These are phyloP conservation scores for Zoanthus sociatus DNA, from an alignment of 92 coral and sea anemone genomes.

Conservation along the genomic window DNA sequence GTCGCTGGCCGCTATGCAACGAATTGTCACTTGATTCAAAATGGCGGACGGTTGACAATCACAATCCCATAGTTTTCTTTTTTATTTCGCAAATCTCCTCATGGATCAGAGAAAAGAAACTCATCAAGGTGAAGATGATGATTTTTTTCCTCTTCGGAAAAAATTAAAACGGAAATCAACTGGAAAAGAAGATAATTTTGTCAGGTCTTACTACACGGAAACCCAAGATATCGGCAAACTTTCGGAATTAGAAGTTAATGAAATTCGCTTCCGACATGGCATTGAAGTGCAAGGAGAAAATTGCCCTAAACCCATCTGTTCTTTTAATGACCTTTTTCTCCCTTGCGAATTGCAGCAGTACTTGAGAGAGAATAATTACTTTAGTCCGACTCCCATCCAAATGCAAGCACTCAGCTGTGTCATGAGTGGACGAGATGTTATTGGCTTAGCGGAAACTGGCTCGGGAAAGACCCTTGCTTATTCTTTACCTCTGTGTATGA, in stretches of 20 bases:
- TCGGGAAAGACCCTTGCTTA: constrained; percentile 96
- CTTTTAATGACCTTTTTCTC: constrained; percentile 79
- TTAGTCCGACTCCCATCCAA: constrained; percentile 88
- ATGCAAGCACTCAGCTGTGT: constrained; percentile 97
- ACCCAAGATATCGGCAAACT: constrained; percentile 64
- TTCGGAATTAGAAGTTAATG: constrained; percentile 84
- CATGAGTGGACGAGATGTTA: constrained; percentile 96
- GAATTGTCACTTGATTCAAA: not conserved
- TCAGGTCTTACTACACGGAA: constrained; percentile 83
- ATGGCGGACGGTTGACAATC: constrained; percentile 27
- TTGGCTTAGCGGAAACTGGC: constrained; percentile 99
- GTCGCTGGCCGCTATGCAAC: constrained; percentile 1
- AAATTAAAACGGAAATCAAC: constrained; percentile 76
- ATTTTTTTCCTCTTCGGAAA: constrained; percentile 80
- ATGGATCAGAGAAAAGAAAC: constrained; percentile 31
- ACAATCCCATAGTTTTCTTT: not conserved
- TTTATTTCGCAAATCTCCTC: not conserved
- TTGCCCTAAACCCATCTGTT: constrained; percentile 88
- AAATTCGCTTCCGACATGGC: constrained; percentile 87
- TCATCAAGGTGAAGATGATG: constrained; percentile 40
- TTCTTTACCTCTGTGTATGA: constrained; percentile 87
- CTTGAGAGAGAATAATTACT: constrained; percentile 68
- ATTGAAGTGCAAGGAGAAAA: constrained; percentile 89
- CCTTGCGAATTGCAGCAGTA: constrained; percentile 71
- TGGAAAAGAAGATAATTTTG: constrained; percentile 84